phyloP scores from a whole-genome alignment of 2,797 vertebrate genomes.

The Microchirus variegatus region DNA sequence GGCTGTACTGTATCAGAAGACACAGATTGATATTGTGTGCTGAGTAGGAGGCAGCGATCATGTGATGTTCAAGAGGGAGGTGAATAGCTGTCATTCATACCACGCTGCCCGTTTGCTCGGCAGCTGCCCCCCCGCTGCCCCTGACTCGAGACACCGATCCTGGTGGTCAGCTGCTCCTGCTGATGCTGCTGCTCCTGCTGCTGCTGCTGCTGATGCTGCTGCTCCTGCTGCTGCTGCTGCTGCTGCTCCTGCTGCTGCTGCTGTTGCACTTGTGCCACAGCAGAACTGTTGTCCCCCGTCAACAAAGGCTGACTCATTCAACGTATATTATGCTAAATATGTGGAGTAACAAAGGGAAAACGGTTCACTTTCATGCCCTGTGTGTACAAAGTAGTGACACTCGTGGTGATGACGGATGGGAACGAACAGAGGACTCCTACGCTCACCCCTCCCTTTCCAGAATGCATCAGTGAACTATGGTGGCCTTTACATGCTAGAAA shows the following conservation, averaged over 20 bases:
- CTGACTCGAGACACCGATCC: conserved; percentile 61
- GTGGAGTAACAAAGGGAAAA: neutral
- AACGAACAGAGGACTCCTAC: too few species aligned
- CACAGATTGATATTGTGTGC: conserved; percentile 70
- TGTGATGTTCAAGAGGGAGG: conserved; percentile 69
- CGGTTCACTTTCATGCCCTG: neutral
- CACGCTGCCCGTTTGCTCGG: conserved; percentile 43
- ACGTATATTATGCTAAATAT: conserved; percentile 20
- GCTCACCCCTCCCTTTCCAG: too few species aligned
- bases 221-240: conserved; percentile 20
- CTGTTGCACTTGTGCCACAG: conserved; percentile 28
- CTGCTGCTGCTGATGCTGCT: conserved; percentile 22
- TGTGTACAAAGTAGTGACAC: too few species aligned
- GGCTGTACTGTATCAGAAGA: conserved; percentile 57
- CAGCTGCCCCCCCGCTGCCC: conserved; percentile 64
- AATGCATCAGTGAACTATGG: too few species aligned
- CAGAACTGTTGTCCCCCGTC: neutral
- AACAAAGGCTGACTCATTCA: conserved; percentile 9
- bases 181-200: neutral
- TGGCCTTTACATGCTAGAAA: too few species aligned
- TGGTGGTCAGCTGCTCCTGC: conserved; percentile 71
- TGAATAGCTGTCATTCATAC: conserved; percentile 78
- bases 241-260: neutral
- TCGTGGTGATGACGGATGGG: too few species aligned
- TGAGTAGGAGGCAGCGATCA: conserved; percentile 72